Base-by-base conservation (phyloP, 2,888 invertebrate species). In the Drosophila hamatofila region DNA sequence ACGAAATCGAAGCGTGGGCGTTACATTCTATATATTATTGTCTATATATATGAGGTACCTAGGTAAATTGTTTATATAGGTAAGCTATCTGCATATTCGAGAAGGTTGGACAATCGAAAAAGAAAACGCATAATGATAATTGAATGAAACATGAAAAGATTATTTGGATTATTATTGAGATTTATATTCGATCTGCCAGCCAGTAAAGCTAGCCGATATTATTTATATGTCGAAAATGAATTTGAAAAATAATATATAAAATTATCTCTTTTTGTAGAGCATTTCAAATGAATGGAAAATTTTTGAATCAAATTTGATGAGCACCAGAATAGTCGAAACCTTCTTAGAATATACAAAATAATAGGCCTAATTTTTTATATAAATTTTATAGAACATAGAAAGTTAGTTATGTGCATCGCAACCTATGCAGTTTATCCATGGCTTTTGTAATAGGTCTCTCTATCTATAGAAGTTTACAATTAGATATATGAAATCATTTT, bases 1-100 rank as follows among this genome's bases (percentile, higher is more conserved):
- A 6, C 27, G 18, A 49, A 21, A 61, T 63, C 42, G 49, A 54
- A 65, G 65, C 61, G 72, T 72, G 72, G 68, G 64, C 54, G 63
- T 25, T 42, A 52, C 37, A 44, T 56, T 48, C 27, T 30, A 49
- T 49, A 30, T 18, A 30, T 18, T 49, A 30, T 49, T 30, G 25
- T n/a, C 27, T 27, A 18, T 54, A 39, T 48, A 65, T 41, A 46
- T 61, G 14, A 54, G 58, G 48, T 41, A 41, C 9, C 55, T 75
- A 55, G 65, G 61, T 56, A 41, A 14, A 51, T 67, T 46, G 12
- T 9, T 62, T 60, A 61, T 58, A 30, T 56, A 75, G 42, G 30
- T 70, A 55, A 67, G 25, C n/a, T 55, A 58, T 49, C 44, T 62
- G 46, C 41, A 57, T 61, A 62, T 59, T 66, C 44, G 44, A 35